These are phyloP conservation scores for Parnassius mnemosyne DNA, from an alignment of 2,888 invertebrate genomes.

Conservation along the genomic window DNA sequence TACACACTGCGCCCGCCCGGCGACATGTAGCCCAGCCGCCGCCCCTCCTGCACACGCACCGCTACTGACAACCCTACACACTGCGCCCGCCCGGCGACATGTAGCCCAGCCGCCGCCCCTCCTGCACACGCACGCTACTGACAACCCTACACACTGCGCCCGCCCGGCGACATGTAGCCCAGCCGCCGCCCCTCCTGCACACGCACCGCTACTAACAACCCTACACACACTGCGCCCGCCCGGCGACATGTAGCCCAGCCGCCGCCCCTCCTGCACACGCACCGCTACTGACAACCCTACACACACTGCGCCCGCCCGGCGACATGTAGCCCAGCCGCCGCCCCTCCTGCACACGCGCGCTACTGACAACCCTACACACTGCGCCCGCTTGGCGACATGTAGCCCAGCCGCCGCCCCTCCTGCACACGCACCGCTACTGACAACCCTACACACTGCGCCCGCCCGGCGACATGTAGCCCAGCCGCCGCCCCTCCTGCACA, in stretches of 20 bases:
- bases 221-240: no score
- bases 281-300: no score
- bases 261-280: no score
- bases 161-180: constrained; percentile 96
- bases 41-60: constrained; percentile 36
- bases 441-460: no score
- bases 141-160: constrained; percentile 95
- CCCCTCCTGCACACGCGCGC: constrained; percentile 89
- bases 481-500: constrained; percentile 76
- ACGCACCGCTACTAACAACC: no score
- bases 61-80: constrained; percentile 44
- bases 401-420: constrained; percentile 86
- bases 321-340: constrained; percentile 95
- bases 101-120: constrained; percentile 82
- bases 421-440: constrained; percentile 54
- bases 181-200: constrained; percentile 95
- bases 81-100: constrained; percentile 91
- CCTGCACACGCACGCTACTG: constrained; percentile 82
- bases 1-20: no score
- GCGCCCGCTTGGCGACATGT: no score
- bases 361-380: no score
- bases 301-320: constrained; percentile 93
- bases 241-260: no score
- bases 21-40: no score
- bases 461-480: no score